Base-by-base conservation (phyloP, 1,140 invertebrate genomes). In the Sycophila sp. region DNA sequence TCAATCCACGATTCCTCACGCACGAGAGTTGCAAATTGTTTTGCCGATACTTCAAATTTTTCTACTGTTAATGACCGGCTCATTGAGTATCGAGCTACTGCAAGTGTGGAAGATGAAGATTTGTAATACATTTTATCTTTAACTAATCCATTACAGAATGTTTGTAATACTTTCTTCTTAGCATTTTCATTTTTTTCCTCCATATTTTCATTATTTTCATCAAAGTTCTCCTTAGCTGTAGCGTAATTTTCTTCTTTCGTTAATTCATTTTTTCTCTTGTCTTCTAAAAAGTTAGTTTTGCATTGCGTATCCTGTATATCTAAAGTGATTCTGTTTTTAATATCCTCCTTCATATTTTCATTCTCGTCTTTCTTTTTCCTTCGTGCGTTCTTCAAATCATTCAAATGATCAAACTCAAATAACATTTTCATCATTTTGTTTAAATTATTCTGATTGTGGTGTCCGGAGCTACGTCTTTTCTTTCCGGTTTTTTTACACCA, bases 1-100 rank as follows among this genome's bases (percentile, higher is more conserved):
- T 71, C 55, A 51, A 71, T 71, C 74, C 74, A 75, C 55, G 42
- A 32, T 34, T 34, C 32, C 19, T 60, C 13, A 24, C 30, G 19
- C n/a, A n/a, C n/a, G 24, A 75, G 53, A 15, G 56, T 68, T 17
- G 7, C 42, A n/a, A 69, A 73, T n/a, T 40, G 22, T n/a, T 45
- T 62, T 7, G 51, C 36, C 13, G 5, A 8, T 26, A 68, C 60
- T 38, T 30, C 11, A 62, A 28, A 34, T 62, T 7, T 45, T 58
- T 40, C 60, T 38, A 15, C 36, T 59, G 32, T 2, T 58, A 63
- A 10, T 19, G n/a, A n/a, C 3, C 45, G 3, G 22, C 5, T 3
- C 13, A 34, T 34, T 22, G 2, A 53, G 62, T 19, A 32, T n/a
- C 34, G 32, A 53, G 13, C 45, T 45, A 56, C 13, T 69, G 34